A percentile compares a stretch with the other conserved stretches of the same genome.
Conservation (phyloP, 2,113 vertebrate species). For the Natator depressus region DNA sequence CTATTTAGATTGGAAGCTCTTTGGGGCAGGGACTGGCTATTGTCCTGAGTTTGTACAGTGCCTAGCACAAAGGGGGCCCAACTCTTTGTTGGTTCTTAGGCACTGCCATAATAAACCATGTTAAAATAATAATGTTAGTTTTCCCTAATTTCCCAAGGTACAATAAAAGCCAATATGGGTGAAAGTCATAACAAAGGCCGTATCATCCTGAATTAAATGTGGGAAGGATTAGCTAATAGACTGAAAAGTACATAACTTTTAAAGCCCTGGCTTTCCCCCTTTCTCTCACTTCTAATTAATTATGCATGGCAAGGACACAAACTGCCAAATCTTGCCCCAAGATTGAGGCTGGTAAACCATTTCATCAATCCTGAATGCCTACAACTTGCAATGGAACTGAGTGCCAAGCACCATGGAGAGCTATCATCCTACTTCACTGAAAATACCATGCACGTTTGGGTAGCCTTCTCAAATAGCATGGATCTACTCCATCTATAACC, state of each 20-base stretch:
- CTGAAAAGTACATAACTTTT: not conserved
- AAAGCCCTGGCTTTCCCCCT: constrained; percentile 2
- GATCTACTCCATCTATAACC: no score
- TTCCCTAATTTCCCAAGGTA: not conserved
- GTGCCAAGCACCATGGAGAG: no score
- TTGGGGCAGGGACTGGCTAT: not conserved
- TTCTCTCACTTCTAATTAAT: not conserved
- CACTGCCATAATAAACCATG: not conserved
- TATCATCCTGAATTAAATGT: not conserved
- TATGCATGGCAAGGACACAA: not conserved
- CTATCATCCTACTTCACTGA: no score
- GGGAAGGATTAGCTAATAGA: not conserved
- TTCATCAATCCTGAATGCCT: no score
- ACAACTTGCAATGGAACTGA: no score
- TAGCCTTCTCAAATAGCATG: no score
- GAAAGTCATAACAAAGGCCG: not conserved
- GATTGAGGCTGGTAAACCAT: no score
- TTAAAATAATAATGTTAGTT: not conserved
- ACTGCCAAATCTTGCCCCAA: not conserved
- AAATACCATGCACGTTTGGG: no score
- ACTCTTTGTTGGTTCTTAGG: not conserved
- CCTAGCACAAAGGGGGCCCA: not conserved
- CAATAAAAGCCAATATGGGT: not conserved
- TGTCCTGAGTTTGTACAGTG: not conserved
- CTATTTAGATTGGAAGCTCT: not conserved